These are phyloP conservation scores for Toxotes lorentzi DNA, from an alignment of 2,797 vertebrate species.

Conservation along the genomic window DNA sequence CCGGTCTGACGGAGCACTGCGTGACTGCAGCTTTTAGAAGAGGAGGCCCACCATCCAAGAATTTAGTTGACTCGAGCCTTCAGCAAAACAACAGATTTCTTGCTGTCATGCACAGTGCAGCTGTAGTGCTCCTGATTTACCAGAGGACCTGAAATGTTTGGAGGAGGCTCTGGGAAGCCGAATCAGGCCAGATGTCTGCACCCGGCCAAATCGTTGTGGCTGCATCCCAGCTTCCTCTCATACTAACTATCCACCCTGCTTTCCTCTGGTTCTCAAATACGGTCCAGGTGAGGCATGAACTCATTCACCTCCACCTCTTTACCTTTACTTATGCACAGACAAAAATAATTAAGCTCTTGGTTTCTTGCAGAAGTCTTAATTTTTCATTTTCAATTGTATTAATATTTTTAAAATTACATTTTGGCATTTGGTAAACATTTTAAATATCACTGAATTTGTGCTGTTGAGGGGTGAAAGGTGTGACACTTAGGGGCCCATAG, in stretches of 20 bases:
- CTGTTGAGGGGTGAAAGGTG: neutral
- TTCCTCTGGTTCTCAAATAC: conserved; percentile 15
- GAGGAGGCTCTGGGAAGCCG: conserved; percentile 56
- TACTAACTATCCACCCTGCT: conserved; percentile 30
- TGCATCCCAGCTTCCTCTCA: conserved; percentile 47
- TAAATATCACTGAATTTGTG: neutral
- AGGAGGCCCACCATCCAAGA: conserved; percentile 65
- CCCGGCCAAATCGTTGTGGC: conserved; percentile 36
- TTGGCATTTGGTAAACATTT: neutral
- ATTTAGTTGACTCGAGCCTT: conserved; percentile 53
- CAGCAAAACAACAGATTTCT: conserved; percentile 70
- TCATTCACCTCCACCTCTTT: conserved; percentile 48
- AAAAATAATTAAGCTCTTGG: neutral
- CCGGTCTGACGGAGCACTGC: conserved; percentile 54
- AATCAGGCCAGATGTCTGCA: conserved; percentile 71
- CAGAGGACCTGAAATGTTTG: conserved; percentile 62
- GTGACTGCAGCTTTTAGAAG: conserved; percentile 64
- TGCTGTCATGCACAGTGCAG: conserved; percentile 71
- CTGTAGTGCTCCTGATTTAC: conserved; percentile 66
- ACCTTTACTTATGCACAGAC: neutral
- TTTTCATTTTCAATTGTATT: neutral
- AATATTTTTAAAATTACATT: neutral
- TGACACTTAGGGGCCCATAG: neutral
- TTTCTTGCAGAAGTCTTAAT: neutral
- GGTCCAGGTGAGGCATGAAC: conserved; percentile 42